Evolutionary conservation across 2,113 vertebrate genomes (phyloP), one percentile per base, ranked within the genome.

Genomic region (Athene cunicularia): DNA sequence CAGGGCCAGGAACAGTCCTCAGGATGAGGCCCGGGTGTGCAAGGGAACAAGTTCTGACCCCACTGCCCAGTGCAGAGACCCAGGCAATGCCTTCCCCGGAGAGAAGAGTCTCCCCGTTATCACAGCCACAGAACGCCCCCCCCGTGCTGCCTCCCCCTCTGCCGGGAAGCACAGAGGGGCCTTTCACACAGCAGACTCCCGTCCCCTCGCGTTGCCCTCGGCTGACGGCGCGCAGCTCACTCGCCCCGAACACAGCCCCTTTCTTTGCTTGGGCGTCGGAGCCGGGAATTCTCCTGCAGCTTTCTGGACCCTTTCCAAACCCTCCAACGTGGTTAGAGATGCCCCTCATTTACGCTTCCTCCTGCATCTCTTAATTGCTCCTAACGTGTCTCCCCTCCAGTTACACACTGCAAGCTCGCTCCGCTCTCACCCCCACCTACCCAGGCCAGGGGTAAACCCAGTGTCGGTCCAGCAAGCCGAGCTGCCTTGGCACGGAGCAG

Each of bases 211-310:
- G 66, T 82, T 71, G 39, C 43, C 62, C 50, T 75, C 77, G 26
- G 67, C 89, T 41, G 88, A 14, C 18, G 3, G 64, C 80, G 45
- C 9, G 24, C 85, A 77, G 45, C 77, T 41, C 49, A 4, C 64
- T 77, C 23, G 2, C 76, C 82, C 80, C 10, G 2, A 97, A 96
- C 95, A 94, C 85, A 88, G 88, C 39, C 77, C 68, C 88, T 96
- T 97, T 93, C 86, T 97, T 88, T 23, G 4, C 4, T 0, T 9
- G 32, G 33, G 33, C 49, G 88, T 79, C 5, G 13, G 96, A 75
- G 83, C 41, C 0, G 55, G 85, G 86, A 39, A 72, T 70, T 71
- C 95, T 82, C 56, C 13, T 15, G 66, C 75, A 67, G 93, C 70
- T 72, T 22, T 27, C 79, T 93, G 94, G 96, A 84, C 39, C 71